phyloP scores from a whole-genome alignment of 1,140 invertebrate genomes.

The Stratiolaelaps scimitus region DNA sequence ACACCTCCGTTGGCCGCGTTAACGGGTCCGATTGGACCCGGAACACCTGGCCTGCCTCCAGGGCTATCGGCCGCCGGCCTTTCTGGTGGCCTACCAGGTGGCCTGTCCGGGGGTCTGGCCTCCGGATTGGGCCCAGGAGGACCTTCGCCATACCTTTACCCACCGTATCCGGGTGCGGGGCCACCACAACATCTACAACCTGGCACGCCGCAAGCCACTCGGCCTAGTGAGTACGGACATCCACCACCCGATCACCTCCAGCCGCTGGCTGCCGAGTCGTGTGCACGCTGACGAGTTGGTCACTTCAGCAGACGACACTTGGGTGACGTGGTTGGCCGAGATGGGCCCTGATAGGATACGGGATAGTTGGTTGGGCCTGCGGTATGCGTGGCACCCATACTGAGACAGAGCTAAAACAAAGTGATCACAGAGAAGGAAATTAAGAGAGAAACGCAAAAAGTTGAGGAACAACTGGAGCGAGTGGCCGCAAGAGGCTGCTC shows the following conservation, averaged over 20 bases:
- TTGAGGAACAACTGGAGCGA: background rate
- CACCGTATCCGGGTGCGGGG: conserved; percentile 4
- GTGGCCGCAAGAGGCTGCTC: too few species aligned
- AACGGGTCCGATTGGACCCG: too few species aligned
- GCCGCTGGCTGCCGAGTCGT: background rate
- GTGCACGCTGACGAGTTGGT: conserved; percentile 6
- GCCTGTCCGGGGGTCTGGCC: too few species aligned
- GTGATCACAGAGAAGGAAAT: background rate
- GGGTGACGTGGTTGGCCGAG: background rate
- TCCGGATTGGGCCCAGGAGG: background rate
- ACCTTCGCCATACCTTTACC: conserved; percentile 18
- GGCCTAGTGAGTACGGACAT: conserved; percentile 19
- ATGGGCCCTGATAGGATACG: background rate
- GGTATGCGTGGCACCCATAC: background rate
- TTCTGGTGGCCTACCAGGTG: too few species aligned
- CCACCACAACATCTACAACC: conserved; percentile 18
- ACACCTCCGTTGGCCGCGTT: conserved; percentile 23
- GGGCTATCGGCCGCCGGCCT: too few species aligned
- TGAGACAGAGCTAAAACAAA: background rate
- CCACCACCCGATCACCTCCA: conserved; percentile 13
- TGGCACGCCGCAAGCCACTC: conserved; percentile 1
- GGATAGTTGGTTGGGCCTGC: background rate
- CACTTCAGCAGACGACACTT: background rate
- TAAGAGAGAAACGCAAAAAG: background rate
- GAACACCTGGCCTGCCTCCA: too few species aligned